phyloP scores from a whole-genome alignment of 2,888 invertebrate species.

The Drosophila greeni region DNA sequence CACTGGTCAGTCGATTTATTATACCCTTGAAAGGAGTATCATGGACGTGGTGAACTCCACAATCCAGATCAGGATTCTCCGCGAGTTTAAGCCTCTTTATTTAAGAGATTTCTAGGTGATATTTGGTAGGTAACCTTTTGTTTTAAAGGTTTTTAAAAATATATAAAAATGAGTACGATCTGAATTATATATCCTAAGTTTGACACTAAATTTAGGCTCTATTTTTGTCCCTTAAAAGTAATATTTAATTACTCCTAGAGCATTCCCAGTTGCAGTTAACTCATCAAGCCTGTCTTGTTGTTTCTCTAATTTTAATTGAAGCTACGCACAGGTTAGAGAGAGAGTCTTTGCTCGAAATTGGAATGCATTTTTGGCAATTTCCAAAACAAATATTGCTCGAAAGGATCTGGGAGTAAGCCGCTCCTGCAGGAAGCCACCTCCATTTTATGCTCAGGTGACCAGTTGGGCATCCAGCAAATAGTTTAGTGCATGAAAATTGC shows the following conservation, averaged over 20 bases:
- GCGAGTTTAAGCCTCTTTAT: no score
- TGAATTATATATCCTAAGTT: neutral
- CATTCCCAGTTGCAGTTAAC: neutral
- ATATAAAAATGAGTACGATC: neutral
- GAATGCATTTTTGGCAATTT: conserved; percentile 64
- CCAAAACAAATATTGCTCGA: conserved; percentile 66
- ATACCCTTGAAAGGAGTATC: conserved; percentile 4
- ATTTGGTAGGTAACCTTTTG: neutral
- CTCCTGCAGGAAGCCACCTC: conserved; percentile 24
- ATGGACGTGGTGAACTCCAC: neutral
- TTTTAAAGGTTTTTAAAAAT: neutral
- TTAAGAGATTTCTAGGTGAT: neutral
- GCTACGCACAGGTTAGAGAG: conserved; percentile 32
- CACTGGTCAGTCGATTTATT: conserved; percentile 46
- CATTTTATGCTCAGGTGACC: conserved; percentile 16
- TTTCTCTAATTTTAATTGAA: conserved; percentile 72
- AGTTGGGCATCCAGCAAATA: conserved; percentile 40
- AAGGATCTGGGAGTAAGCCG: conserved; percentile 53
- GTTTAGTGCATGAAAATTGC: conserved; percentile 44
- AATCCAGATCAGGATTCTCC: neutral
- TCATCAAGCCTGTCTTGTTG: conserved; percentile 31
- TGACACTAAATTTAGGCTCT: neutral
- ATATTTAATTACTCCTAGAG: neutral
- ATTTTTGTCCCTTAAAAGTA: neutral
- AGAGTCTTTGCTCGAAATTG: conserved; percentile 10